Evolutionary conservation across 2,113 vertebrate species (phyloP).

Genomic region (Syrrhaptes paradoxus): DNA sequence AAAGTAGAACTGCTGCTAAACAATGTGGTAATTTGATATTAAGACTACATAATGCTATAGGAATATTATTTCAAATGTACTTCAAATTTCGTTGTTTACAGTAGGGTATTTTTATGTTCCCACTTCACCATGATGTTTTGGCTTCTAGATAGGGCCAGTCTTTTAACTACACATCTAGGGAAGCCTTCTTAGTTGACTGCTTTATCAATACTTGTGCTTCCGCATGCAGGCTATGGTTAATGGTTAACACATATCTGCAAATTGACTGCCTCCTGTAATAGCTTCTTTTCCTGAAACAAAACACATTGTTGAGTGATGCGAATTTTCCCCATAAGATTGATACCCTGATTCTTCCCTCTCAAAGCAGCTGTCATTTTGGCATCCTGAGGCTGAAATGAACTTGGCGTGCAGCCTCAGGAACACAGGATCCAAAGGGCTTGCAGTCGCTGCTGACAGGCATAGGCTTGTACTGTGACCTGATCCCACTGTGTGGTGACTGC

Average conservation of each 20-base stretch:
- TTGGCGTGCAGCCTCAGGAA: neutral
- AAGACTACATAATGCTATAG: neutral
- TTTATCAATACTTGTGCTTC: neutral
- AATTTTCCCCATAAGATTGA: neutral
- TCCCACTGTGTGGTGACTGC: neutral
- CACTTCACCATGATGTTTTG: neutral
- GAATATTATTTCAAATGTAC: neutral
- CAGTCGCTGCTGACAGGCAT: neutral
- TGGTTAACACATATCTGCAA: neutral
- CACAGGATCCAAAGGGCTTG: neutral
- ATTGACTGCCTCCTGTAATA: neutral
- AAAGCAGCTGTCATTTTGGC: slow-evolving; percentile 37
- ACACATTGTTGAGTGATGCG: neutral
- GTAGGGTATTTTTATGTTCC: neutral
- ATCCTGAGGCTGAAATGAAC: neutral
- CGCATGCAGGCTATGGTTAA: neutral
- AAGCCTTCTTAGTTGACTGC: neutral
- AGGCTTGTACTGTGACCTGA: neutral
- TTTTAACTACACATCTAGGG: neutral
- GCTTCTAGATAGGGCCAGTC: neutral
- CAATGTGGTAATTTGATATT: neutral
- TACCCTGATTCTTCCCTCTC: neutral
- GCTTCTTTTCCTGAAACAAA: neutral
- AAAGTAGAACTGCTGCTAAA: neutral
- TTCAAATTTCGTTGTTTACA: neutral